A percentile compares a stretch with the other conserved stretches of the same genome.
phyloP scores from a whole-genome alignment of 92 coral and sea anemone genomes.

The Zoanthus gigantus region DNA sequence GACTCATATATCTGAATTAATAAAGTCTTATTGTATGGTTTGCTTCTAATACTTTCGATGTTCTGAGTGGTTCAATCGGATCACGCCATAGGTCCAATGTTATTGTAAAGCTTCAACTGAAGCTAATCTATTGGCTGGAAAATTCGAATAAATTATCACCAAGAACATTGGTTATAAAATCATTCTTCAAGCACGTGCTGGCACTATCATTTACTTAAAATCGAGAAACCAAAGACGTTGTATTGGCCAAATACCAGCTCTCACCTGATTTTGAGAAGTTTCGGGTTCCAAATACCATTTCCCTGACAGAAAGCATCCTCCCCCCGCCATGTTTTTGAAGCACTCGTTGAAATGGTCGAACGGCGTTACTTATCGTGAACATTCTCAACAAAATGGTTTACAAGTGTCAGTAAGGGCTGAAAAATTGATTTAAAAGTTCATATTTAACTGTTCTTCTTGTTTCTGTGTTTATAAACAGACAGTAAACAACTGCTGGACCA shows the following conservation, averaged over 20 bases:
- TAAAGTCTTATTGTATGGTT: background rate
- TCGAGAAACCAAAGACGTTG: background rate
- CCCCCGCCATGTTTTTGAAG: background rate
- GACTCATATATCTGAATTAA: background rate
- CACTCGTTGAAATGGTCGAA: constrained; percentile 12
- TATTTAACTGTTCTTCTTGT: background rate
- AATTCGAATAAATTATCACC: constrained; percentile 12
- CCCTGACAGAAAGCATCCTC: background rate
- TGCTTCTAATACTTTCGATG: background rate
- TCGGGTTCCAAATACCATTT: constrained; percentile 19
- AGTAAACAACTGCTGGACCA: background rate
- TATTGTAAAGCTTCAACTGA: constrained; percentile 10
- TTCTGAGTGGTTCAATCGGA: constrained; percentile 39
- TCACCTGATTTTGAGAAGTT: constrained; percentile 40
- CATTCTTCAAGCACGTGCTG: constrained; percentile 22
- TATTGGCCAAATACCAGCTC: constrained; percentile 25
- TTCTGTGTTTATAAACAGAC: background rate
- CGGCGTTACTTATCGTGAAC: background rate
- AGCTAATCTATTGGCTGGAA: constrained; percentile 14
- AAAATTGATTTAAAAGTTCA: background rate
- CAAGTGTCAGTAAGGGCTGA: background rate
- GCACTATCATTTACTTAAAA: background rate
- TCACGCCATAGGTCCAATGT: constrained; percentile 32
- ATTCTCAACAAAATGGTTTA: background rate
- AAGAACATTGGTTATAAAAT: background rate